A percentile compares a stretch with the other conserved stretches of the same genome.
Evolutionary conservation across 2,888 invertebrate species (phyloP).

Genomic region (Thera britannica): DNA sequence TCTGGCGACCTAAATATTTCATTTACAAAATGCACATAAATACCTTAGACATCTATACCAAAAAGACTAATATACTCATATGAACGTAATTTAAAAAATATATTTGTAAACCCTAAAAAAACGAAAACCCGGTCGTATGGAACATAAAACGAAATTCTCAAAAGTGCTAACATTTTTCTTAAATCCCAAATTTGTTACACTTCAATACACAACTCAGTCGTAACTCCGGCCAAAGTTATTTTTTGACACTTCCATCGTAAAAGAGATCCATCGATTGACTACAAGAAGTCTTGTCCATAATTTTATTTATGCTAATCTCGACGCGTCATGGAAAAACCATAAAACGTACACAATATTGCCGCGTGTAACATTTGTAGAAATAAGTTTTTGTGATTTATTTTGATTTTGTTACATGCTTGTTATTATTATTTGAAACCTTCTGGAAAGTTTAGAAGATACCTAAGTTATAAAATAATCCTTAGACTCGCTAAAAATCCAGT

Average conservation of each 20-base stretch:
- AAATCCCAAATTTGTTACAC: constrained; percentile 34
- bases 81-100: no score
- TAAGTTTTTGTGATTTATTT: constrained; percentile 13
- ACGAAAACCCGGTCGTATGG: no score
- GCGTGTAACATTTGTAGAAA: constrained; percentile 16
- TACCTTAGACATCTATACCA: no score
- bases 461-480: no score
- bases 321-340: constrained; percentile 35
- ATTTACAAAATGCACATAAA: no score
- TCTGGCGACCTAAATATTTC: no score
- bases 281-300: constrained; percentile 41
- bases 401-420: constrained; percentile 10
- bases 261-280: constrained; percentile 52
- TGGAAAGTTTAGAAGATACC: neutral
- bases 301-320: constrained; percentile 37
- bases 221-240: constrained; percentile 3
- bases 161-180: neutral
- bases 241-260: constrained; percentile 52
- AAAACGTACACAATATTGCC: constrained; percentile 32
- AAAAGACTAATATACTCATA: no score
- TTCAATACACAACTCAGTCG: constrained; percentile 24
- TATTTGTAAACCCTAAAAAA: no score
- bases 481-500: no score
- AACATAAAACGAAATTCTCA: neutral
- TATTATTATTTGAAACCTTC: neutral